These are phyloP conservation scores for Rhagonycha fulva DNA, from an alignment of 2,888 invertebrate species.

Conservation along the genomic window DNA sequence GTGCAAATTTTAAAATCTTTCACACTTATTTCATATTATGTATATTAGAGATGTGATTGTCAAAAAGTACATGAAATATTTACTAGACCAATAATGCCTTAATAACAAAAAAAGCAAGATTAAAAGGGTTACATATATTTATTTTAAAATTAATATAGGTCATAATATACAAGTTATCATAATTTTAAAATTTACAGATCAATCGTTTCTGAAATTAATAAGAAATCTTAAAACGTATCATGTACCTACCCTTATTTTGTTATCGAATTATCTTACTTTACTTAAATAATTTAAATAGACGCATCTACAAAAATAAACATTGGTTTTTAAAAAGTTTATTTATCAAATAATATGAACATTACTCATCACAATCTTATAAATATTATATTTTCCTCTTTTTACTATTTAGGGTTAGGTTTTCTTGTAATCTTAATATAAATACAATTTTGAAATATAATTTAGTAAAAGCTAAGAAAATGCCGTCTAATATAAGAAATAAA, in stretches of 20 bases:
- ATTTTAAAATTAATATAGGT: too few species aligned
- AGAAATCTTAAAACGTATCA: background rate
- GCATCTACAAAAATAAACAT: background rate
- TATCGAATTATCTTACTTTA: background rate
- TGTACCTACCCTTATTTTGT: background rate
- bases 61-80: too few species aligned
- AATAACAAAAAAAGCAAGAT: too few species aligned
- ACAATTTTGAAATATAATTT: background rate
- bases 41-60: too few species aligned
- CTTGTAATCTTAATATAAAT: background rate
- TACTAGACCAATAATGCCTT: too few species aligned
- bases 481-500: background rate
- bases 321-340: background rate
- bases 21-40: too few species aligned
- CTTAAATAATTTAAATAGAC: background rate
- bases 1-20: too few species aligned
- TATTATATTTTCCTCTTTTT: background rate
- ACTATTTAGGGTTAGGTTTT: background rate
- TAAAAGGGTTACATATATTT: too few species aligned
- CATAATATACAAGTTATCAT: too few species aligned
- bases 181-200: too few species aligned
- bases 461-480: background rate
- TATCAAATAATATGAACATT: background rate
- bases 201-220: too few species aligned
- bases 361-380: background rate